These are phyloP conservation scores for Atherinosoma microstoma DNA, from an alignment of 2,797 vertebrate species.

Conservation along the genomic window DNA sequence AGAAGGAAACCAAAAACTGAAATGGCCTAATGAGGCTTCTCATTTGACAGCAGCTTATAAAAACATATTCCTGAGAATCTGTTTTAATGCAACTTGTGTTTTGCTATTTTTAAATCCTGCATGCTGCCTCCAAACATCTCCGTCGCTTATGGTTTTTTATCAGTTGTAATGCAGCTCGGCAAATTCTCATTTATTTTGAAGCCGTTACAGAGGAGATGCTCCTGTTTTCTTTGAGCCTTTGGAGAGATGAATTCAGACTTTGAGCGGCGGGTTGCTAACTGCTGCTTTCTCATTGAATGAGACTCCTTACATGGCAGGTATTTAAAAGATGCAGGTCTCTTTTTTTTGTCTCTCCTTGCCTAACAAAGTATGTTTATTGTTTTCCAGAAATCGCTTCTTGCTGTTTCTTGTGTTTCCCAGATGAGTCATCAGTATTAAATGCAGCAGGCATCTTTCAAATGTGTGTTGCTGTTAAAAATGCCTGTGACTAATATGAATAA, in stretches of 20 bases:
- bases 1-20: slow-evolving; percentile 3
- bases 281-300: slow-evolving; percentile 48
- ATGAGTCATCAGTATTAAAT: slow-evolving; percentile 61
- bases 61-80: slow-evolving; percentile 58
- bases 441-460: slow-evolving; percentile 40
- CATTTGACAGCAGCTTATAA: slow-evolving; percentile 52
- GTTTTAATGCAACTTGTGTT: slow-evolving; percentile 50
- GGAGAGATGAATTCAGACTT: slow-evolving; percentile 53
- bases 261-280: slow-evolving; percentile 52
- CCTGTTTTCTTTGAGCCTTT: slow-evolving; percentile 41
- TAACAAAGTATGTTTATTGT: slow-evolving; percentile 54
- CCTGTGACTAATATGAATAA: slow-evolving; percentile 51
- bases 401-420: slow-evolving; percentile 35
- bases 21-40: slow-evolving; percentile 39
- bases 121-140: slow-evolving; percentile 49
- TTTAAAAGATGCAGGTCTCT: slow-evolving; percentile 39
- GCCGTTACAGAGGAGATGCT: slow-evolving; percentile 22
- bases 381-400: slow-evolving; percentile 38
- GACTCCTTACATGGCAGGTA: slow-evolving; percentile 42
- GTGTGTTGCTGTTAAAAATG: slow-evolving; percentile 43
- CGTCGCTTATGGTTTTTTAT: slow-evolving; percentile 13
- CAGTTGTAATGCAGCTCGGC: slow-evolving; percentile 31
- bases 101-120: slow-evolving; percentile 52
- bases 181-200: slow-evolving; percentile 43
- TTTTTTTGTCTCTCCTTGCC: slow-evolving; percentile 36